A percentile compares a stretch with the other conserved stretches of the same genome.
These are phyloP conservation scores for Phymorhynchus buccinoides DNA, from an alignment of 1,140 invertebrate species.

Conservation along the genomic window DNA sequence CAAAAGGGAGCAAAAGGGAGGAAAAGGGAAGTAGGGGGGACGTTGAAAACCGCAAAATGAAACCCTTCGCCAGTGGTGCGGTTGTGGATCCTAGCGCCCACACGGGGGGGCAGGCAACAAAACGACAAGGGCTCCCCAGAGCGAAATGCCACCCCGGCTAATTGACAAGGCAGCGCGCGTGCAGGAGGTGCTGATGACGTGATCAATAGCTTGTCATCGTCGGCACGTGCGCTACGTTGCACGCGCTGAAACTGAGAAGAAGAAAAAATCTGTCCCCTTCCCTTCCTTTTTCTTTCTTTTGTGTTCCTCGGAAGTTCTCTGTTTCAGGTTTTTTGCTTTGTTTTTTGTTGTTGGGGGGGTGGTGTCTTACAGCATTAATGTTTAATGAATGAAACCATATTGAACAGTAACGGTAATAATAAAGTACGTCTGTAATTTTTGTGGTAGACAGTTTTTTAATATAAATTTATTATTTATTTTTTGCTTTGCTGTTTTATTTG, in stretches of 20 bases:
- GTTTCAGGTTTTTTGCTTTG: neutral
- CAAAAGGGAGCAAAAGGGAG: neutral
- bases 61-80: neutral
- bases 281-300: neutral
- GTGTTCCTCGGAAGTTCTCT: neutral
- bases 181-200: conserved; percentile 24
- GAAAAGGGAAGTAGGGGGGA: too few species aligned
- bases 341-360: too few species aligned
- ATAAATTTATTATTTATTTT: too few species aligned
- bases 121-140: conserved; percentile 27
- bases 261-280: too few species aligned
- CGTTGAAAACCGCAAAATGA: conserved; percentile 37
- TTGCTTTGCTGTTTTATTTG: too few species aligned
- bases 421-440: too few species aligned
- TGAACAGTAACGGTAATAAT: too few species aligned
- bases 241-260: conserved; percentile 1
- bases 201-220: conserved; percentile 34
- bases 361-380: too few species aligned
- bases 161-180: conserved; percentile 24
- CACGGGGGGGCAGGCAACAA: conserved; percentile 20
- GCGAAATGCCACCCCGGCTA: conserved; percentile 30
- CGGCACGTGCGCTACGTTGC: conserved; percentile 21
- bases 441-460: too few species aligned
- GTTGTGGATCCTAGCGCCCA: conserved; percentile 1
- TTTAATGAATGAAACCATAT: too few species aligned